Conservation (phyloP, 1,140 invertebrate genomes). For the Pachypeltis micranthus region DNA sequence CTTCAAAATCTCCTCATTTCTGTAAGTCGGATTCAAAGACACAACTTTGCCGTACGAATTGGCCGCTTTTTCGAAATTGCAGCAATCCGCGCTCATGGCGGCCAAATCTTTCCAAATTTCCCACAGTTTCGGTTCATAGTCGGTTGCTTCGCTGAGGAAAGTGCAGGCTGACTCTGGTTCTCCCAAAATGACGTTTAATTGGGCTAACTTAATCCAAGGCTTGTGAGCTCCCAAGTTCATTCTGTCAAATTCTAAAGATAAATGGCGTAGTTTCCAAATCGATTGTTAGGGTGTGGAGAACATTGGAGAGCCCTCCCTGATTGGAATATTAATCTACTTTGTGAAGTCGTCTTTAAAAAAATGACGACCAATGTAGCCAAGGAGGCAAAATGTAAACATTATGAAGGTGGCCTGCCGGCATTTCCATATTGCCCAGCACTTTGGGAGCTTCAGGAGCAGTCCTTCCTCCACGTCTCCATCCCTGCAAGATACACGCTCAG, state of each 20-base stretch:
- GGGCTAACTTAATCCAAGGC: conserved; percentile 11
- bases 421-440: no score
- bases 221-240: background rate
- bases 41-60: background rate
- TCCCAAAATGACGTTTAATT: conserved; percentile 1
- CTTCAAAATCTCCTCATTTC: conserved; percentile 4
- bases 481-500: no score
- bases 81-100: conserved; percentile 8
- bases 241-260: background rate
- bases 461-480: no score
- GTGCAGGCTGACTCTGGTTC: background rate
- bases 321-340: no score
- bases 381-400: no score
- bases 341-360: no score
- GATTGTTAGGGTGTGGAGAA: no score
- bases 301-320: no score
- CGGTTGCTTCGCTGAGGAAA: conserved; percentile 4
- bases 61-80: conserved; percentile 5
- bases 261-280: no score
- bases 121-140: conserved; percentile 1
- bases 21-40: background rate
- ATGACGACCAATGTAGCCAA: no score
- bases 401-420: no score
- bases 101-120: conserved; percentile 13
- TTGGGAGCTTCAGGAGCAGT: no score